phyloP scores from a whole-genome alignment of 2,113 vertebrate genomes.

The Hipposideros armiger region DNA sequence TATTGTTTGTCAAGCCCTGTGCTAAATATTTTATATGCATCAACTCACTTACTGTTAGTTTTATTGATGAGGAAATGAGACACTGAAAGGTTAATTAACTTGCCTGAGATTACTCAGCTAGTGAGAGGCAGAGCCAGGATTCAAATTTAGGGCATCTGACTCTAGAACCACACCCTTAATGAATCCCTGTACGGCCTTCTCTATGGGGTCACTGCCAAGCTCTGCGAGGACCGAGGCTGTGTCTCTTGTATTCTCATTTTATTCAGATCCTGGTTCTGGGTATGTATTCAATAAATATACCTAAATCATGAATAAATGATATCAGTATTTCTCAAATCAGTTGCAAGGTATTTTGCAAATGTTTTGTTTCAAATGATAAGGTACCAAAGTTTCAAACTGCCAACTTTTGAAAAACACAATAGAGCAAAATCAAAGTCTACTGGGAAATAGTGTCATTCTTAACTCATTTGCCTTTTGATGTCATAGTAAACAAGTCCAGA shows the following conservation, averaged over 20 bases:
- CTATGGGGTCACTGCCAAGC: neutral
- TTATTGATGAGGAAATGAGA: constrained; percentile 39
- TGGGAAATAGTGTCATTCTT: neutral
- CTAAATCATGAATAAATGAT: constrained; percentile 43
- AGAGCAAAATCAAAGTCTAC: neutral
- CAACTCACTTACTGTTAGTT: constrained; percentile 39
- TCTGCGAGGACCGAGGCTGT: neutral
- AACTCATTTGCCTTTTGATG: neutral
- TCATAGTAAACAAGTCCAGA: constrained; percentile 18
- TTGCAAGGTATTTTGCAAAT: constrained; percentile 46
- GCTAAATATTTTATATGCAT: neutral
- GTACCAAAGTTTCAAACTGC: neutral
- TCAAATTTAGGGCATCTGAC: neutral
- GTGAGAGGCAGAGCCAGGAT: neutral
- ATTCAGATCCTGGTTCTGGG: neutral
- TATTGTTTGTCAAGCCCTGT: neutral
- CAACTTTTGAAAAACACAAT: neutral
- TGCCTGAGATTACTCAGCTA: neutral
- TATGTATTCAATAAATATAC: neutral
- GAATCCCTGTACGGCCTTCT: neutral
- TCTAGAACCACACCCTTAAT: neutral
- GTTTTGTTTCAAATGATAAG: constrained; percentile 19
- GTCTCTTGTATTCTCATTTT: neutral
- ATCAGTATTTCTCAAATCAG: constrained; percentile 3
- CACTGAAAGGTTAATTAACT: constrained; percentile 50